Base-by-base conservation (phyloP, 2,113 vertebrate species). In the Chaetorhynchus papuensis region DNA sequence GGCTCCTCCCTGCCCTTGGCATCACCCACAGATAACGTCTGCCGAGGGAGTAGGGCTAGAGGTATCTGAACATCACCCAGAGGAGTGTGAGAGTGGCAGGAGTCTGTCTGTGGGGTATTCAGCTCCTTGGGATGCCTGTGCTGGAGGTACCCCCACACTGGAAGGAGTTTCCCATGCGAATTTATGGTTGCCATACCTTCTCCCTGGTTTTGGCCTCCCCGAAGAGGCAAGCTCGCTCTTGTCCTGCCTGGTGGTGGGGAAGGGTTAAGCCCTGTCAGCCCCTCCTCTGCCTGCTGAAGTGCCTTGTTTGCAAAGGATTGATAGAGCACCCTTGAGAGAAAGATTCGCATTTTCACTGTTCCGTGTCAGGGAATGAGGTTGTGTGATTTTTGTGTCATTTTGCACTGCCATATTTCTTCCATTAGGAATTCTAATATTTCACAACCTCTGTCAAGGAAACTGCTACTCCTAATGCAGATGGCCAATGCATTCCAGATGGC, bases 341-440 rank as follows among this genome's bases (percentile, higher is more conserved):
- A 75, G 94, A 93, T 94, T 95, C 96, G 30, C 88, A 86, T 97
- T 96, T 93, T 88, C 94, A 94, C 93, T 92, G 96, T 93, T 96
- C 93, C 90, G 85, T 95, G 94, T 92, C 94, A 94, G 93, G 90
- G 92, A 96, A 93, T 95, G 94, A 94, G 92, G 92, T 21, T 93
- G 91, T 95, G 93, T 94, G 96, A 96, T 95, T 96, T 96, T 96
- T 94, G 96, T 96, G 93, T 96, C 93, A 95, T 96, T 97, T 96
- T 96, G 93, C 95, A 93, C 92, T 90, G 54, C 96, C 83, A 94
- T 96, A 96, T 96, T 97, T 96, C 96, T 96, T 97, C 96, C 94
- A 96, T 95, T 94, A 97, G 96, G 96, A 96, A 96, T 97, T 96
- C 90, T 88, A 96, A 96, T 94, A 96, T 96, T 95, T 96, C 96